Evolutionary conservation across 2,888 invertebrate genomes (phyloP).

Genomic region (Phragmatobia fuliginosa): DNA sequence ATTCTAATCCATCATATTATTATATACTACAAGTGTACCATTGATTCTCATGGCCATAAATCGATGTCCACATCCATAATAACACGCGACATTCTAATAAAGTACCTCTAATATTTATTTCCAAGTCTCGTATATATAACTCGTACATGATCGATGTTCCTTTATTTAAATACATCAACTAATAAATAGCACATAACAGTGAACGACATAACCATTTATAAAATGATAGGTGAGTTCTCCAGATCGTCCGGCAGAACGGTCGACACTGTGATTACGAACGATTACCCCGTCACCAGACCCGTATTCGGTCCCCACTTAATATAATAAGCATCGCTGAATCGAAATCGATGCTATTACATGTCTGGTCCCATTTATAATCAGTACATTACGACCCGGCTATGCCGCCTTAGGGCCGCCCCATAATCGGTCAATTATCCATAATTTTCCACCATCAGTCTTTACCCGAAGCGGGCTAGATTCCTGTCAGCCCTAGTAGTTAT

Average conservation of each 20-base stretch:
- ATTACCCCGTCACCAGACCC: conserved; percentile 83
- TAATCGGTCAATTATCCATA: conserved; percentile 85
- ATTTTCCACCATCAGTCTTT: conserved; percentile 85
- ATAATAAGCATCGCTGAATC: conserved; percentile 85
- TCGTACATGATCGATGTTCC: conserved; percentile 37
- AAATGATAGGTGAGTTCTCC: conserved; percentile 51
- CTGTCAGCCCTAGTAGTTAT: conserved; percentile 69
- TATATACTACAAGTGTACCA: no score
- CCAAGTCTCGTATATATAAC: conserved; percentile 23
- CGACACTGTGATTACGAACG: conserved; percentile 77
- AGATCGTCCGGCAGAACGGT: conserved; percentile 54
- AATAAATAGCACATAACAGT: conserved; percentile 55
- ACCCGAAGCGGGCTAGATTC: conserved; percentile 71
- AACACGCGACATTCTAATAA: neutral
- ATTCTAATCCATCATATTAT: no score
- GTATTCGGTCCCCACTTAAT: conserved; percentile 83
- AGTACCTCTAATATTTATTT: neutral
- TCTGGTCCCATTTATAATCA: conserved; percentile 83
- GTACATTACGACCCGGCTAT: conserved; percentile 71
- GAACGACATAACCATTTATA: conserved; percentile 63
- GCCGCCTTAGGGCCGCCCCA: conserved; percentile 68
- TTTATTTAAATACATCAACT: conserved; percentile 40
- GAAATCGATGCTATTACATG: conserved; percentile 84
- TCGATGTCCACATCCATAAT: neutral
- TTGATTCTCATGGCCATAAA: neutral